These are phyloP conservation scores for Drosophila takahashii DNA, from an alignment of 1,140 invertebrate genomes.

Conservation along the genomic window DNA sequence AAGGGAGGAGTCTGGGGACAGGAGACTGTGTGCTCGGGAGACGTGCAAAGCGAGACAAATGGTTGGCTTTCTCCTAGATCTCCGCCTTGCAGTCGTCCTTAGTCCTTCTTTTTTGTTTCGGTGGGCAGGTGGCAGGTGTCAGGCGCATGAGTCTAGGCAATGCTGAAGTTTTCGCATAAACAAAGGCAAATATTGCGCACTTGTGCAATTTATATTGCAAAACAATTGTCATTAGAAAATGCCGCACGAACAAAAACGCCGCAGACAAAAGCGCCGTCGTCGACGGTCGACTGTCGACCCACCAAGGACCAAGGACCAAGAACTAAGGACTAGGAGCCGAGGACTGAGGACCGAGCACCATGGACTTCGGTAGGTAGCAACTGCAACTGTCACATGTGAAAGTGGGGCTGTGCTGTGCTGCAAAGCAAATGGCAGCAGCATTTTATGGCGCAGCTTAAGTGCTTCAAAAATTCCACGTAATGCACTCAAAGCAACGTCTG, in stretches of 20 bases:
- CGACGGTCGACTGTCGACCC: constrained; percentile 20
- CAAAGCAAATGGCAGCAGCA: constrained; percentile 58
- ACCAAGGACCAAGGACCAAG: constrained; percentile 38
- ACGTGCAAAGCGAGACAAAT: constrained; percentile 79
- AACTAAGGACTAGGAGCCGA: not conserved
- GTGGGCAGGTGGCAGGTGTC: constrained; percentile 80
- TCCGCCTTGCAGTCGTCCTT: constrained; percentile 6
- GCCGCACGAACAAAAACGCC: constrained; percentile 80
- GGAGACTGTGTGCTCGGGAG: constrained; percentile 3
- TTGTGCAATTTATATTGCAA: constrained; percentile 84
- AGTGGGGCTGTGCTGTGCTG: constrained; percentile 28
- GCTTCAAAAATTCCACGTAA: constrained; percentile 83
- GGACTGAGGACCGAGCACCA: constrained; percentile 22
- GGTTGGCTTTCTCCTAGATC: constrained; percentile 50
- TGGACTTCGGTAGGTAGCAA: constrained; percentile 50
- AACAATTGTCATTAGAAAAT: constrained; percentile 85
- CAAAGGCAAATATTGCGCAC: constrained; percentile 84
- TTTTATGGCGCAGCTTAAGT: constrained; percentile 83
- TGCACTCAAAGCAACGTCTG: constrained; percentile 80
- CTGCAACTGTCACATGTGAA: constrained; percentile 82
- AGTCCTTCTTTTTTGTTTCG: constrained; percentile 49
- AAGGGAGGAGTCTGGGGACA: constrained; percentile 11
- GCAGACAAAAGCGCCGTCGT: constrained; percentile 66
- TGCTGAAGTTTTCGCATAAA: constrained; percentile 82
- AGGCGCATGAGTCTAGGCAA: constrained; percentile 58